These are phyloP conservation scores for Caenorhabditis afra DNA, from an alignment of 2,888 invertebrate species.

Conservation along the genomic window DNA sequence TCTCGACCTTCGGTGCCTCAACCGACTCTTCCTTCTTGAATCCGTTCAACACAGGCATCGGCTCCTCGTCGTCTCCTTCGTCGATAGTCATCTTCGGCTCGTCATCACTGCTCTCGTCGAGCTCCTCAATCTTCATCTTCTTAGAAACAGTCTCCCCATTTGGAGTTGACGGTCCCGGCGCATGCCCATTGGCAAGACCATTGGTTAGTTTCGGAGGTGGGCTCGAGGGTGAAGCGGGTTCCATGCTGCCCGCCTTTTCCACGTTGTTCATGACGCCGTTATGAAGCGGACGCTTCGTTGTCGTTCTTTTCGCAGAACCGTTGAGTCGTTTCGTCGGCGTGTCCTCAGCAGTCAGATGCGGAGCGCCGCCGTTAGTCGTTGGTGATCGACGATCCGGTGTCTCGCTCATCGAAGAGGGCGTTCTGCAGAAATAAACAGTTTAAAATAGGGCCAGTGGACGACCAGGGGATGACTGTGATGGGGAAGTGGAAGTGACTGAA, in stretches of 20 bases:
- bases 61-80: constrained; percentile 45
- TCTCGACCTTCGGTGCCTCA: constrained; percentile 25
- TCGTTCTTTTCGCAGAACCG: constrained; percentile 29
- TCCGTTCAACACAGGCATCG: constrained; percentile 39
- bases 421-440: constrained; percentile 35
- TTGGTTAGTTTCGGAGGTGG: constrained; percentile 47
- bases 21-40: constrained; percentile 40
- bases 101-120: constrained; percentile 38
- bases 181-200: constrained; percentile 44
- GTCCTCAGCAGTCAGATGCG: constrained; percentile 24
- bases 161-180: constrained; percentile 29
- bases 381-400: constrained; percentile 55
- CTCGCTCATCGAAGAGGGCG: constrained; percentile 61
- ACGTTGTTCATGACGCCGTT: constrained; percentile 30
- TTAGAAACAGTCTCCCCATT: constrained; percentile 35
- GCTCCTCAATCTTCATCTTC: constrained; percentile 31
- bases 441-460: background rate
- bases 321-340: constrained; percentile 40
- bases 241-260: constrained; percentile 21
- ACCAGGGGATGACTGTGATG: too few species aligned
- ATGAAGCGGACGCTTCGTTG: constrained; percentile 41
- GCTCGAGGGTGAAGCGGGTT: constrained; percentile 41
- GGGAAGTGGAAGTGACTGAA: background rate
- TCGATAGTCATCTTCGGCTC: constrained; percentile 51
- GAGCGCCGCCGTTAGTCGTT: constrained; percentile 22